These are phyloP conservation scores for Aurelia coerulea DNA, from an alignment of 30 jellyfish, hydroid and myxozoan genomes.

Conservation along the genomic window DNA sequence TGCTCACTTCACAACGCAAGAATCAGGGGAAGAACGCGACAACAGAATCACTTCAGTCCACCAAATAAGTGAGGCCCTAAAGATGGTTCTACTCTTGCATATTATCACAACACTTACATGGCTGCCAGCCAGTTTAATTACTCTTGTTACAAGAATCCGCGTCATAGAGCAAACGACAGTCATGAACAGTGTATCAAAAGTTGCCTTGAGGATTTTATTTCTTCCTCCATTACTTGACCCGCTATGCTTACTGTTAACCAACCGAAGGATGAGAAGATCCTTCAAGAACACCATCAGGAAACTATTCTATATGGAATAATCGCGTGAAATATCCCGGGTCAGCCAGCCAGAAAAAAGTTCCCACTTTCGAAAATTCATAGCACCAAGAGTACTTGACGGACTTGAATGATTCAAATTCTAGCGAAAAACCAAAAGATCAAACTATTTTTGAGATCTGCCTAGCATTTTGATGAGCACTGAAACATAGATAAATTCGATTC, in stretches of 20 bases:
- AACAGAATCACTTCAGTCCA: background rate
- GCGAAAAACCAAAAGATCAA: too few species aligned
- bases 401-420: too few species aligned
- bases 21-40: background rate
- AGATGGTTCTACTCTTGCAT: background rate
- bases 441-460: too few species aligned
- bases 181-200: conserved; percentile 15
- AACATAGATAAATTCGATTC: too few species aligned
- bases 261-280: background rate
- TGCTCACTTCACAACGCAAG: background rate
- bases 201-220: background rate
- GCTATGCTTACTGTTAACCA: conserved; percentile 5
- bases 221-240: conserved; percentile 23
- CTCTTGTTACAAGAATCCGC: background rate
- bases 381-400: too few species aligned
- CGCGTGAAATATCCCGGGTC: too few species aligned
- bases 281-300: background rate
- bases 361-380: too few species aligned
- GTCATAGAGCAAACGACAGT: background rate
- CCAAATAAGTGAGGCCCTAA: conserved; percentile 6
- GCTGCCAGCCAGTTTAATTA: conserved; percentile 15
- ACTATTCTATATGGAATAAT: too few species aligned
- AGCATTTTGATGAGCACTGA: too few species aligned
- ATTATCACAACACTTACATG: conserved; percentile 7
- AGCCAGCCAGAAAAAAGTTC: too few species aligned